Conservation (phyloP, 1,140 invertebrate genomes). For the Rhyacophila brunnea region DNA sequence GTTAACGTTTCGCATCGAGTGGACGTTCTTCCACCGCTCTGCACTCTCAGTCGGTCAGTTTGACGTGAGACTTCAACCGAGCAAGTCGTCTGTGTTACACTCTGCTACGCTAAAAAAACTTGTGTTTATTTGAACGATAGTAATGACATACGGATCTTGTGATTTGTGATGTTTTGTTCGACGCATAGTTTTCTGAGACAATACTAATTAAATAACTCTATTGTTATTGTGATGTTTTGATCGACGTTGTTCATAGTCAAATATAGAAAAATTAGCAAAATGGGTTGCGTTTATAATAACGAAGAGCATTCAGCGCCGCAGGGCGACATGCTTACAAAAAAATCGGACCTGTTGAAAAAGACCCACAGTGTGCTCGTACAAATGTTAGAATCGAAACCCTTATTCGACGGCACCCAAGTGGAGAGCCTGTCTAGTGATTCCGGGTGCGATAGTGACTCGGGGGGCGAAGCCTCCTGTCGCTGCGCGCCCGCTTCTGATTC, state of each 20-base stretch:
- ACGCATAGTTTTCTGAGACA: slow-evolving; percentile 3
- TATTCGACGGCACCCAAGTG: slow-evolving; percentile 39
- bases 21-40: slow-evolving; percentile 30
- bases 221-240: slow-evolving; percentile 26
- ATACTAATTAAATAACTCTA: not conserved
- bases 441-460: slow-evolving; percentile 62
- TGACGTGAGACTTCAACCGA: slow-evolving; percentile 44
- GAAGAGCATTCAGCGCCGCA: slow-evolving; percentile 39
- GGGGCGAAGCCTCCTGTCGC: slow-evolving; percentile 40
- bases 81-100: slow-evolving; percentile 31
- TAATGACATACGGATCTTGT: slow-evolving; percentile 7
- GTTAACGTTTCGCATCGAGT: slow-evolving; percentile 38
- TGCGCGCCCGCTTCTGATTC: slow-evolving; percentile 61
- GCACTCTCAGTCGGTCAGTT: slow-evolving; percentile 38
- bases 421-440: slow-evolving; percentile 48
- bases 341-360: slow-evolving; percentile 33
- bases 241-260: slow-evolving; percentile 17
- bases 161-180: slow-evolving; percentile 18
- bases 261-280: slow-evolving; percentile 24
- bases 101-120: not conserved
- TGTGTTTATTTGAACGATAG: not conserved
- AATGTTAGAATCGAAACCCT: slow-evolving; percentile 54
- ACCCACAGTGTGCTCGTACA: slow-evolving; percentile 53
- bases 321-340: slow-evolving; percentile 37
- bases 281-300: slow-evolving; percentile 50